phyloP scores from a whole-genome alignment of 1,140 invertebrate genomes.

The Drosophila takahashii region DNA sequence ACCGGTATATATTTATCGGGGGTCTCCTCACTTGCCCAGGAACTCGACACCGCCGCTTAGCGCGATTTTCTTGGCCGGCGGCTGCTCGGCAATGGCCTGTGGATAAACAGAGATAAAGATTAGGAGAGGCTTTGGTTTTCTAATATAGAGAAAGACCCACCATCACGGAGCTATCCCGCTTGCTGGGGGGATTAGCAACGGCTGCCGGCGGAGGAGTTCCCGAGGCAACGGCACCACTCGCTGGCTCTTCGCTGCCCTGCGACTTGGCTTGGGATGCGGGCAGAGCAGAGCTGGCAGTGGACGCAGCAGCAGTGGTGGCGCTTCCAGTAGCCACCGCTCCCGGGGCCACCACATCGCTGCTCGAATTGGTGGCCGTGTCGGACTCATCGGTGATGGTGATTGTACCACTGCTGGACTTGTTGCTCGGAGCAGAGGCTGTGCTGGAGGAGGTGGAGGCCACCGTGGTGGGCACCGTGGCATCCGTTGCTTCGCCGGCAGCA shows the following conservation, averaged over 20 bases:
- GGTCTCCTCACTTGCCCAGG: constrained; percentile 42
- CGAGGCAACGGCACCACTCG: not conserved
- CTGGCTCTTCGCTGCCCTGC: constrained; percentile 35
- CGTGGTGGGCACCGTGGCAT: not conserved
- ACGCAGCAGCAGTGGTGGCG: constrained; percentile 8
- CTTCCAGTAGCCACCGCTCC: constrained; percentile 18
- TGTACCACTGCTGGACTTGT: constrained; percentile 37
- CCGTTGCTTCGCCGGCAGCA: constrained; percentile 4
- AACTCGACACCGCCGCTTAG: constrained; percentile 36
- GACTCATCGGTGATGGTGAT: constrained; percentile 73
- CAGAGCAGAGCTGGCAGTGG: constrained; percentile 21
- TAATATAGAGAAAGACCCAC: constrained; percentile 23
- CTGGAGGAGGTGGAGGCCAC: constrained; percentile 2
- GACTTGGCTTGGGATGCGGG: constrained; percentile 27
- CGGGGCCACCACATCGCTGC: constrained; percentile 51
- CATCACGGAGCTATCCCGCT: constrained; percentile 53
- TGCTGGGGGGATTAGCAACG: constrained; percentile 6
- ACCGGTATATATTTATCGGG: constrained; percentile 20
- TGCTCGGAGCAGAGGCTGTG: not conserved
- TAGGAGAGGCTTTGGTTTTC: not conserved
- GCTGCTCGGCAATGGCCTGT: constrained; percentile 52
- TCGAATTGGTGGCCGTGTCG: constrained; percentile 64
- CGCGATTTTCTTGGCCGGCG: constrained; percentile 62
- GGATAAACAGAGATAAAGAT: too few species aligned
- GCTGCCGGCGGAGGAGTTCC: not conserved